Conservation (phyloP, 2,888 invertebrate genomes). For the Dichetophora obliterata region DNA sequence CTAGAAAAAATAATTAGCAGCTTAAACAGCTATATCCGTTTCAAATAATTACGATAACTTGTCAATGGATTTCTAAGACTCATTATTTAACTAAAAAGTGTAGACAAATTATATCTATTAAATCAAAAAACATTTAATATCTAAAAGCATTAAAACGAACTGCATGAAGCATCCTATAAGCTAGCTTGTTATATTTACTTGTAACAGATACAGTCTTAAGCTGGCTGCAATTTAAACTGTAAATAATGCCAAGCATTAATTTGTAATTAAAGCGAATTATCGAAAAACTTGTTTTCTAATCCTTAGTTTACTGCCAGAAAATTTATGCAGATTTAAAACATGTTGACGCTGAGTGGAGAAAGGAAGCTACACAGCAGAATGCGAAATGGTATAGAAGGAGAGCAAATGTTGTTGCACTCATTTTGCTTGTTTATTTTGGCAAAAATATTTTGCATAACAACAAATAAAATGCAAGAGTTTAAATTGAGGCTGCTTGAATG, state of each 20-base stretch:
- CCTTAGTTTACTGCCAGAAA: conserved; percentile 10
- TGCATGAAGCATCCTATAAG: too few species aligned
- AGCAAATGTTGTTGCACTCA: neutral
- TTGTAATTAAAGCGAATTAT: conserved; percentile 28
- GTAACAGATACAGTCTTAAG: neutral
- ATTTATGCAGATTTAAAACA: conserved; percentile 21
- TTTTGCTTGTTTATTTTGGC: neutral
- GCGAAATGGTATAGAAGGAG: neutral
- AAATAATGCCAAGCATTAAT: conserved; percentile 25
- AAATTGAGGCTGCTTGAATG: neutral
- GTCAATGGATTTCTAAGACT: too few species aligned
- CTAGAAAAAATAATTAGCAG: too few species aligned
- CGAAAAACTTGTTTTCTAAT: conserved; percentile 28
- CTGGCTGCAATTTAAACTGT: conserved; percentile 13
- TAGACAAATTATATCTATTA: too few species aligned
- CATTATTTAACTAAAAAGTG: too few species aligned
- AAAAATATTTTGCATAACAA: neutral
- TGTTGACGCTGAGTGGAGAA: neutral
- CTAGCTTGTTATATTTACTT: too few species aligned
- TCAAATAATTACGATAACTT: too few species aligned
- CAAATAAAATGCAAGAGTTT: neutral
- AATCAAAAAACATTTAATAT: too few species aligned
- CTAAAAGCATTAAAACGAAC: too few species aligned
- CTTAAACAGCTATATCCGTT: too few species aligned
- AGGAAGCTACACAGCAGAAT: neutral